Conservation (phyloP, 2,888 invertebrate species). For the Lasioglossum leucozonium region DNA sequence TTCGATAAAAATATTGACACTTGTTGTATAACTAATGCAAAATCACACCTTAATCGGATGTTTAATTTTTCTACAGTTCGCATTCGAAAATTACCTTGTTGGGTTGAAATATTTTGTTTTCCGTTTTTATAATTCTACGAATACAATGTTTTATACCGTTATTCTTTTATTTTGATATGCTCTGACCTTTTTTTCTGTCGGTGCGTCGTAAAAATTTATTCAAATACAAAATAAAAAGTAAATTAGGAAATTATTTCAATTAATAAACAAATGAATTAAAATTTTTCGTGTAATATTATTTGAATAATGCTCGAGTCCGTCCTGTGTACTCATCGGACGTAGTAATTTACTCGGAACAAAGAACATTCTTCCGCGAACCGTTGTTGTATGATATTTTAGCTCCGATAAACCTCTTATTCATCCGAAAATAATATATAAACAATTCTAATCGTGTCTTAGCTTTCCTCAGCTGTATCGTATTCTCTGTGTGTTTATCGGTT, state of each 20-base stretch:
- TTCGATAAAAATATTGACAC: too few species aligned
- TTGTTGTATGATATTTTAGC: slow-evolving; percentile 11
- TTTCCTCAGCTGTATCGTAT: background rate
- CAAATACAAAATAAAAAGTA: background rate
- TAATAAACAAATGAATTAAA: background rate
- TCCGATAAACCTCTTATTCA: slow-evolving; percentile 26
- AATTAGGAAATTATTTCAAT: too few species aligned
- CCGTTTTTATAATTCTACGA: too few species aligned
- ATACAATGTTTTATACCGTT: too few species aligned
- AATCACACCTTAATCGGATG: too few species aligned
- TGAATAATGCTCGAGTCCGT: background rate
- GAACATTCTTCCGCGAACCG: slow-evolving; percentile 3
- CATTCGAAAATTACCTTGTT: background rate
- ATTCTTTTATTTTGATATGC: background rate
- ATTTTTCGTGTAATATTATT: background rate
- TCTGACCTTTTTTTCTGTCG: background rate
- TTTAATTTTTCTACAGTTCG: background rate
- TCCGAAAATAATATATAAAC: background rate
- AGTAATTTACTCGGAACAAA: slow-evolving; percentile 8
- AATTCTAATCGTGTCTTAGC: slow-evolving; percentile 14
- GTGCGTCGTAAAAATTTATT: background rate
- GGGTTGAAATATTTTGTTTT: too few species aligned
- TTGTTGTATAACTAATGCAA: too few species aligned
- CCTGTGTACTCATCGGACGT: background rate
- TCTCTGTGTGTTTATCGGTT: background rate